Conservation (phyloP, 1,140 invertebrate genomes). For the Ctenoplectra terminalis region DNA sequence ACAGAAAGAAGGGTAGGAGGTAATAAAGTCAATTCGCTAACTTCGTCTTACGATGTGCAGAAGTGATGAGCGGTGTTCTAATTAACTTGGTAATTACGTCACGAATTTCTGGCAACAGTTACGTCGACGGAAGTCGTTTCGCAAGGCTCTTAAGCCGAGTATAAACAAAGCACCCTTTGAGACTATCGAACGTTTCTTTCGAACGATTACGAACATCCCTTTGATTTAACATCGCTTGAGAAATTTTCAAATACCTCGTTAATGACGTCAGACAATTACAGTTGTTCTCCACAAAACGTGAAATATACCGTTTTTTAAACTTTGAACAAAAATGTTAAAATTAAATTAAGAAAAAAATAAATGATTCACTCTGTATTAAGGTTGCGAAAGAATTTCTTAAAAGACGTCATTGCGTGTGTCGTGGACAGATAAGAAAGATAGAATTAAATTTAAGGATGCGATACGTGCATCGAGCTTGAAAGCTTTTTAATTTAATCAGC, state of each 20-base stretch:
- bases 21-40: constrained; percentile 6
- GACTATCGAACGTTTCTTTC: constrained; percentile 2
- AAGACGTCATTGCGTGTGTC: background rate
- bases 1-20: no score
- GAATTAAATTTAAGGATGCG: background rate
- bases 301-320: no score
- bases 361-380: no score
- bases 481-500: constrained; percentile 10
- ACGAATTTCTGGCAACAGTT: constrained; percentile 4
- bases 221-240: background rate
- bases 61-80: background rate
- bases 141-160: background rate
- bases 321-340: no score
- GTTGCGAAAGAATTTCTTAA: background rate
- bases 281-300: background rate
- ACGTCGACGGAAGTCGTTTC: background rate
- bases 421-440: no score
- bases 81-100: constrained; percentile 14
- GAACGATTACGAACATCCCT: background rate
- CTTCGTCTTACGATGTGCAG: background rate
- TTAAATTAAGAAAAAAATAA: no score
- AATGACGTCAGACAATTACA: background rate
- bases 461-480: background rate
- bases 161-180: constrained; percentile 17
- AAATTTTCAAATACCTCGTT: background rate